Evolutionary conservation across 2,888 invertebrate species (phyloP).

Genomic region (Aleiodes testaceus): DNA sequence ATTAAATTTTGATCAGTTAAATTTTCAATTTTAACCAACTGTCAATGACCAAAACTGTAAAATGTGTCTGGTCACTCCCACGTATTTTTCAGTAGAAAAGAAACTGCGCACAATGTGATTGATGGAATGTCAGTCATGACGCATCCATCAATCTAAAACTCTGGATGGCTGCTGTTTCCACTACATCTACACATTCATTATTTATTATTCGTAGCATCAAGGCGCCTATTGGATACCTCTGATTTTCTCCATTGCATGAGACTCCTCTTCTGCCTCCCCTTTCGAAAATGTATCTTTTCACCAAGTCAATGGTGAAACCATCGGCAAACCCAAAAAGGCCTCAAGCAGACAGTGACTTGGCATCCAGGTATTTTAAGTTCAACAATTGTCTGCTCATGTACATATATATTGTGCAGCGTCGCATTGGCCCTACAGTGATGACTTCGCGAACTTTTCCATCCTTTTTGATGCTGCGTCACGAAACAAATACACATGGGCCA

Average conservation of each 20-base stretch:
- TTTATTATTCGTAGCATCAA: conserved; percentile 64
- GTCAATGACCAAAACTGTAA: background rate
- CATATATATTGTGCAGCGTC: conserved; percentile 25
- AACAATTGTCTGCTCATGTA: conserved; percentile 1
- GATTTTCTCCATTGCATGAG: conserved; percentile 44
- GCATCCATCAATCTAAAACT: conserved; percentile 70
- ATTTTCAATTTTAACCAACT: background rate
- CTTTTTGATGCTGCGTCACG: conserved; percentile 68
- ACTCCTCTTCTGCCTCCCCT: conserved; percentile 43
- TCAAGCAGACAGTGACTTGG: conserved; percentile 61
- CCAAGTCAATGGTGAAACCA: conserved; percentile 44
- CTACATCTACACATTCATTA: conserved; percentile 62
- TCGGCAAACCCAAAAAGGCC: conserved; percentile 59
- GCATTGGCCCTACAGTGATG: conserved; percentile 51
- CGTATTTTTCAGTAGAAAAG: background rate
- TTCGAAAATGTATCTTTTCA: conserved; percentile 35
- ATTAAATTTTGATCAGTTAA: too few relatives aligned
- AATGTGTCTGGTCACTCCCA: conserved; percentile 46
- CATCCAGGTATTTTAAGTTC: conserved; percentile 53
- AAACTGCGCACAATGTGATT: conserved; percentile 60
- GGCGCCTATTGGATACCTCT: conserved; percentile 33
- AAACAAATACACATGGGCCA: conserved; percentile 69
- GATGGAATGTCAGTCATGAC: conserved; percentile 72
- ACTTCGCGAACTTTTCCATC: conserved; percentile 48
- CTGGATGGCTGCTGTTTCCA: conserved; percentile 34